Conservation (phyloP, 2,113 vertebrate genomes). For the Felis chaus region DNA sequence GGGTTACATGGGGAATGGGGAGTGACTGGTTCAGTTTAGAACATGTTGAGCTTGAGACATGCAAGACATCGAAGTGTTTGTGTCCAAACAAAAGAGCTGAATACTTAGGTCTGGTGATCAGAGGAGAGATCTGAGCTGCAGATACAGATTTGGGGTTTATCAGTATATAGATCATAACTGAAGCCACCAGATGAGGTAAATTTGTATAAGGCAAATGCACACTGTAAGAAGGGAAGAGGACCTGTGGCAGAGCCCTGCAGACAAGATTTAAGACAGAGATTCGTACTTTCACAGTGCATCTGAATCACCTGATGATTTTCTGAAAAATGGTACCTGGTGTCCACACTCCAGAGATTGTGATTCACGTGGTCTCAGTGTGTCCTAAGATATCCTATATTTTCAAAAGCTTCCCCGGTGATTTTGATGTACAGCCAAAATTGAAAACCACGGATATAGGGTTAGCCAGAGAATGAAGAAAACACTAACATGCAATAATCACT, state of each 20-base stretch:
- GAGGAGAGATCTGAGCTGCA: not conserved
- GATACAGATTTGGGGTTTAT: not conserved
- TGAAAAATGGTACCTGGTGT: not conserved
- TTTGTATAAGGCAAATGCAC: not conserved
- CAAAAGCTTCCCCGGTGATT: not conserved
- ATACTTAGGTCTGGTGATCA: not conserved
- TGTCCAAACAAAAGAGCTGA: not conserved
- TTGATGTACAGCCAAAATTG: not conserved
- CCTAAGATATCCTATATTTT: not conserved
- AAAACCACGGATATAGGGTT: not conserved
- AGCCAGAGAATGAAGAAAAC: not conserved
- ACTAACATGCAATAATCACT: not conserved
- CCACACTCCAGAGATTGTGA: not conserved
- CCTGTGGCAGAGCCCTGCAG: not conserved
- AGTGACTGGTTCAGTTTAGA: not conserved
- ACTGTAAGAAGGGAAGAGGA: not conserved
- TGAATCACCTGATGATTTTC: not conserved
- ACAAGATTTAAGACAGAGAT: not conserved
- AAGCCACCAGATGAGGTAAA: not conserved
- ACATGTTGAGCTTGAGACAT: not conserved
- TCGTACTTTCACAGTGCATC: not conserved
- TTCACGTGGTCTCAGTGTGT: not conserved
- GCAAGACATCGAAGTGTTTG: not conserved
- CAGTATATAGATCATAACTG: not conserved
- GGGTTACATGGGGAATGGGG: not conserved